Evolutionary conservation across 2,888 invertebrate species (phyloP).

Genomic region (Lasioglossum villosulum): DNA sequence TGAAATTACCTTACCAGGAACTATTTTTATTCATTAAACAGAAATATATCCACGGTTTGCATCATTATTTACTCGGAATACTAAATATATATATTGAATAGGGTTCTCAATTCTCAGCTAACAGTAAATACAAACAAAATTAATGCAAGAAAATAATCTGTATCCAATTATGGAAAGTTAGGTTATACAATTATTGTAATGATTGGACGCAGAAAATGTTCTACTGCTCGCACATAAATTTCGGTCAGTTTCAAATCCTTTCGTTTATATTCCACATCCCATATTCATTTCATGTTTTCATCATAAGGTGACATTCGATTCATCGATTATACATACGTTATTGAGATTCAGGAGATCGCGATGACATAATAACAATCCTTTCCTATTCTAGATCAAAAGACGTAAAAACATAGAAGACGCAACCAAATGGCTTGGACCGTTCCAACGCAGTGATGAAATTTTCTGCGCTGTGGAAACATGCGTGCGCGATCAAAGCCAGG

Average conservation of each 20-base stretch:
- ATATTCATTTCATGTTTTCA: neutral
- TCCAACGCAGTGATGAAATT: neutral
- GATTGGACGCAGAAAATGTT: neutral
- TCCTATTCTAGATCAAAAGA: neutral
- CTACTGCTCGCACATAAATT: neutral
- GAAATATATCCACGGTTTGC: neutral
- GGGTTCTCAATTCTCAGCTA: neutral
- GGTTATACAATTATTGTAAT: neutral
- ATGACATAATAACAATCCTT: neutral
- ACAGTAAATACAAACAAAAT: neutral
- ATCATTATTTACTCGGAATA: neutral
- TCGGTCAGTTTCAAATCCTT: neutral
- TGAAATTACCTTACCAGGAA: slow-evolving; percentile 10
- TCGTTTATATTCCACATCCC: neutral
- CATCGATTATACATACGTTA: neutral
- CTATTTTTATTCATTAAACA: neutral
- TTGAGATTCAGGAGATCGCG: neutral
- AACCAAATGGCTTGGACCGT: neutral
- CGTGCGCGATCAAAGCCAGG: too few species aligned
- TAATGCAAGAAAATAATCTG: neutral
- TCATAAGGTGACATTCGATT: neutral
- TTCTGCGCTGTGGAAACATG: too few species aligned
- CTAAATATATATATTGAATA: neutral
- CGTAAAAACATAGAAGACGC: neutral
- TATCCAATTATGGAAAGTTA: neutral